A percentile compares a stretch with the other conserved stretches of the same genome.
These are phyloP conservation scores for Chondrilla cf. caribensis DNA, from an alignment of 37 sponge, comb jelly and placozoan species.

Conservation along the genomic window DNA sequence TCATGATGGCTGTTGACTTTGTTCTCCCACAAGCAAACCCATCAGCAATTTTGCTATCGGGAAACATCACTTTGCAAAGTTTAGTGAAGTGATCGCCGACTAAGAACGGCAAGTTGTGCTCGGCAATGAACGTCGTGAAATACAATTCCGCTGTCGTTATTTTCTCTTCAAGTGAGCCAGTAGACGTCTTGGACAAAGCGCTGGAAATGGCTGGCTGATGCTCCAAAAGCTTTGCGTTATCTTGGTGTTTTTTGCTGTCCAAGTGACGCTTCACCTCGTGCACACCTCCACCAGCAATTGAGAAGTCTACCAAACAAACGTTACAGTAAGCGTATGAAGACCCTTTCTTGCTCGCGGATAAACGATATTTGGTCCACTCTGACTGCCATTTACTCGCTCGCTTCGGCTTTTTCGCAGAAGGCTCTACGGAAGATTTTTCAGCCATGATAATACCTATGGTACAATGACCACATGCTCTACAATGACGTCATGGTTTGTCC, in stretches of 20 bases:
- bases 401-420: too few species aligned
- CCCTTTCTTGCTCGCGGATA: conserved; percentile 27
- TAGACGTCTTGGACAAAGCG: too few species aligned
- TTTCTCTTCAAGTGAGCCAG: not conserved
- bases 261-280: conserved; percentile 49
- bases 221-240: not conserved
- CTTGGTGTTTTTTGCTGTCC: conserved; percentile 38
- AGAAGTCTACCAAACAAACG: conserved; percentile 23
- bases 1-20: conserved; percentile 34
- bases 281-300: conserved; percentile 37
- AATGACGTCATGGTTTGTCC: too few species aligned
- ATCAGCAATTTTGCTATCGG: conserved; percentile 44
- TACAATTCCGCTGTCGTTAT: conserved; percentile 26
- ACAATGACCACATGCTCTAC: too few species aligned
- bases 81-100: conserved; percentile 41
- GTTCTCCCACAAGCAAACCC: conserved; percentile 32
- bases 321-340: conserved; percentile 22
- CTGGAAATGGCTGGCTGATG: not conserved
- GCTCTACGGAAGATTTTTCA: too few species aligned
- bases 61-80: conserved; percentile 40
- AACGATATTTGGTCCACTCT: conserved; percentile 26
- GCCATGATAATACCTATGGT: too few species aligned
- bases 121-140: conserved; percentile 36
- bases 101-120: conserved; percentile 30
- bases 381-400: conserved; percentile 30